Conservation (phyloP, 1,140 invertebrate genomes). For the Brachionus rotundiformis region DNA sequence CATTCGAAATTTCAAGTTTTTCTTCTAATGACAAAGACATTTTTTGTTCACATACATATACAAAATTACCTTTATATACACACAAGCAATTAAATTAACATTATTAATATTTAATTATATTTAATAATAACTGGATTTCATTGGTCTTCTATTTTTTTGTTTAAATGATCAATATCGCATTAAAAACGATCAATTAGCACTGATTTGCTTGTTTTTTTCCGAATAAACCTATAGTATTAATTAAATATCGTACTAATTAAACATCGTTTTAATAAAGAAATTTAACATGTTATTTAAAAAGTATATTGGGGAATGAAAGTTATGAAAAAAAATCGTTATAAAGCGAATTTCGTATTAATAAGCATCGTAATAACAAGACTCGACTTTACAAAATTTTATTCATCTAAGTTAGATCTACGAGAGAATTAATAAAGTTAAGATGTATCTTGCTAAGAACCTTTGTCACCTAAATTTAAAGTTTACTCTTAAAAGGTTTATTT, state of each 20-base stretch:
- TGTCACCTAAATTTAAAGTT: no score
- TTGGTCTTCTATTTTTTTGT: neutral
- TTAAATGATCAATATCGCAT: neutral
- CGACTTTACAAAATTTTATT: no score
- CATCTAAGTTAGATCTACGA: no score
- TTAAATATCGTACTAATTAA: conserved; percentile 6
- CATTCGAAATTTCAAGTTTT: no score
- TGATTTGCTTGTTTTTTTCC: neutral
- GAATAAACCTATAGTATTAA: neutral
- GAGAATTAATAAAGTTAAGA: no score
- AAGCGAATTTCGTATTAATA: neutral
- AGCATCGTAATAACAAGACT: neutral
- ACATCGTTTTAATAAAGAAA: conserved; percentile 4
- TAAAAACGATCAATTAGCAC: conserved; percentile 6
- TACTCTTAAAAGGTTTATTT: no score
- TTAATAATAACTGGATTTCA: neutral
- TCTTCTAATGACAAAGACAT: no score
- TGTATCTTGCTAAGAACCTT: no score
- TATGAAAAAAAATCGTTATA: conserved; percentile 23
- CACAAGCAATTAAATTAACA: no score
- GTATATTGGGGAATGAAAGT: neutral
- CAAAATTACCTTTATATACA: no score
- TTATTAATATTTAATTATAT: conserved; percentile 14
- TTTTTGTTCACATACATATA: no score
- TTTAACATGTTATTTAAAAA: conserved; percentile 25